Conservation (phyloP, 2,888 invertebrate species). For the Choreutis nemorana region DNA sequence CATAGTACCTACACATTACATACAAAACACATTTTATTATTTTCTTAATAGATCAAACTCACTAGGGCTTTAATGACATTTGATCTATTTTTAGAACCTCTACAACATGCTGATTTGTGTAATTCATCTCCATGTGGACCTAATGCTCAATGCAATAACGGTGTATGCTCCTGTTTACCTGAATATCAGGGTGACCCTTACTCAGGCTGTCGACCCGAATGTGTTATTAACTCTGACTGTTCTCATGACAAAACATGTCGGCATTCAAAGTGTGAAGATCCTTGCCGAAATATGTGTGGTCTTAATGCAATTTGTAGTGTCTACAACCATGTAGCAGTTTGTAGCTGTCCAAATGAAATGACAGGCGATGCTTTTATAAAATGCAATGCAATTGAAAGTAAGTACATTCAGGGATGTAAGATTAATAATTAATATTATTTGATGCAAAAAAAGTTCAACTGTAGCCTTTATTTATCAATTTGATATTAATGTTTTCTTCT, state of each 20-base stretch:
- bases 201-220: slow-evolving; percentile 81
- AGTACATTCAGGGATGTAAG: slow-evolving; percentile 14
- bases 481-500: slow-evolving; percentile 7
- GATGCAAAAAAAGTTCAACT: background rate
- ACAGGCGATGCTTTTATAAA: slow-evolving; percentile 76
- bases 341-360: slow-evolving; percentile 69
- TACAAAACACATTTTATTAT: slow-evolving; percentile 2
- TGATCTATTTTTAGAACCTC: slow-evolving; percentile 28
- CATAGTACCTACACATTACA: background rate
- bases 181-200: slow-evolving; percentile 83
- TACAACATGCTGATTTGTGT: slow-evolving; percentile 68
- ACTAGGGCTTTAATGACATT: slow-evolving; percentile 2
- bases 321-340: slow-evolving; percentile 73
- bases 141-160: slow-evolving; percentile 77
- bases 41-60: slow-evolving; percentile 1
- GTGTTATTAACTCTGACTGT: slow-evolving; percentile 82
- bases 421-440: background rate
- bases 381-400: slow-evolving; percentile 69
- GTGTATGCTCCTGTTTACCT: slow-evolving; percentile 76
- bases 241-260: slow-evolving; percentile 78
- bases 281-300: slow-evolving; percentile 85
- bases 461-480: background rate
- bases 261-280: slow-evolving; percentile 82
- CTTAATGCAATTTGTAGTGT: slow-evolving; percentile 79
- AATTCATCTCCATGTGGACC: slow-evolving; percentile 80